Conservation (phyloP, 2,113 vertebrate species). For the Forbesichthys agassizii region DNA sequence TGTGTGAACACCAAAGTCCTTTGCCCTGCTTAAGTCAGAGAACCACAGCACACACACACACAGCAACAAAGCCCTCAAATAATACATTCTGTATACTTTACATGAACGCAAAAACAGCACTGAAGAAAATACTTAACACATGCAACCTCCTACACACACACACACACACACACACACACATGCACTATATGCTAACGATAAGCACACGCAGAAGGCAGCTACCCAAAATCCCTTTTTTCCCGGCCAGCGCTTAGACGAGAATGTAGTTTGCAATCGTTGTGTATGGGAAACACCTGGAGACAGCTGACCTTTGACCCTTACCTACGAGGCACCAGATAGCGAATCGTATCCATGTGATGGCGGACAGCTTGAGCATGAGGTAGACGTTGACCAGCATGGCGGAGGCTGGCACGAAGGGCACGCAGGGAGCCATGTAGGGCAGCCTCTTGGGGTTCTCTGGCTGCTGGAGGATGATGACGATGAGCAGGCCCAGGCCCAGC, state of each 20-base stretch:
- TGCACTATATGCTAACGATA: background rate
- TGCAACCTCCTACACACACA: background rate
- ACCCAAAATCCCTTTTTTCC: too few relatives aligned
- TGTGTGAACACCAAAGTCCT: too few relatives aligned
- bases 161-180: background rate
- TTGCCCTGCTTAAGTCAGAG: too few relatives aligned
- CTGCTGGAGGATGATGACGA: slow-evolving; percentile 92
- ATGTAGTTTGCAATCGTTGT: too few relatives aligned
- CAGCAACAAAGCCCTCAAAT: too few relatives aligned
- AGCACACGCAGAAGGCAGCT: background rate
- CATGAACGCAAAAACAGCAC: background rate
- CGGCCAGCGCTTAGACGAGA: too few relatives aligned
- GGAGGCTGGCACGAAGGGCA: slow-evolving; percentile 92
- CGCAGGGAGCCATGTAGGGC: slow-evolving; percentile 97
- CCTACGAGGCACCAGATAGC: slow-evolving; percentile 95
- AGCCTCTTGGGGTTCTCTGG: slow-evolving; percentile 96
- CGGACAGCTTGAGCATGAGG: slow-evolving; percentile 98
- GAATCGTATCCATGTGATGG: slow-evolving; percentile 96
- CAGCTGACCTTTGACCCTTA: slow-evolving; percentile 64
- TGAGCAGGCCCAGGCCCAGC: slow-evolving; percentile 71
- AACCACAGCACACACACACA: too few relatives aligned
- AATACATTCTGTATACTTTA: too few relatives aligned
- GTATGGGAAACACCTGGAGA: background rate
- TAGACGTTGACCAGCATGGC: slow-evolving; percentile 99
- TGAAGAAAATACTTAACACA: background rate